Percentiles rank a stretch among this genome's conserved stretches.
These are phyloP conservation scores for Syncerus caffer DNA, from an alignment of 2,797 vertebrate species.

Conservation along the genomic window DNA sequence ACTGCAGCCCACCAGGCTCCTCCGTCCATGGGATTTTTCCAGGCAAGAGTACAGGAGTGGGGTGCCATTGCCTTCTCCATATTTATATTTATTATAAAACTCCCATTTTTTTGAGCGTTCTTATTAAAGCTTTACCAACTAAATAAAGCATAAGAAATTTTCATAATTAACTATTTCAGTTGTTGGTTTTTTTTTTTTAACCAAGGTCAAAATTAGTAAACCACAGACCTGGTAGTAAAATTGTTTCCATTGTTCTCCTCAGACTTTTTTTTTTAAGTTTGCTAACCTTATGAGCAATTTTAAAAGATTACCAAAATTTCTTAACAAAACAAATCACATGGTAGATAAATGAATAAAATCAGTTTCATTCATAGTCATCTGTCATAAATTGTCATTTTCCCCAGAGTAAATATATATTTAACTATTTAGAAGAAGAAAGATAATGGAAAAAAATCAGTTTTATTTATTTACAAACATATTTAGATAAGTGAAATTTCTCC, in stretches of 20 bases:
- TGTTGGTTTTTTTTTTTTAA: background rate
- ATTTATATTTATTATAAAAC: background rate
- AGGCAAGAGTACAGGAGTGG: too few species aligned
- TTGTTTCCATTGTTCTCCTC: background rate
- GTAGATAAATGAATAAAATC: background rate
- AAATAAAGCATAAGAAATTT: background rate
- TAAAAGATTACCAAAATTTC: background rate
- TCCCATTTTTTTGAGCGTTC: background rate
- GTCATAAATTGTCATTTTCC: background rate
- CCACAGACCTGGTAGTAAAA: background rate
- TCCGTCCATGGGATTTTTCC: too few species aligned
- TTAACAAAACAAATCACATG: background rate
- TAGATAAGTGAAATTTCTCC: background rate
- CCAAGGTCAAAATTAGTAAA: background rate
- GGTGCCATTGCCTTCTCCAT: too few species aligned
- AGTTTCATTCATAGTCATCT: background rate
- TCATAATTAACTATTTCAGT: background rate
- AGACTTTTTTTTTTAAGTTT: background rate
- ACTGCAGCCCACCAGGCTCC: too few species aligned
- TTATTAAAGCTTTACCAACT: background rate
- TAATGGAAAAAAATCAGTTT: background rate
- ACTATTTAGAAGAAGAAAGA: background rate
- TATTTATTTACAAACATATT: conserved; percentile 1
- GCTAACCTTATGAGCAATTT: background rate
- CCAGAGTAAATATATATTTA: background rate